Percentiles rank a stretch among this genome's conserved stretches.
These are phyloP conservation scores for Mormyrus hasselquistii DNA, from an alignment of 2,797 vertebrate species.

Conservation along the genomic window DNA sequence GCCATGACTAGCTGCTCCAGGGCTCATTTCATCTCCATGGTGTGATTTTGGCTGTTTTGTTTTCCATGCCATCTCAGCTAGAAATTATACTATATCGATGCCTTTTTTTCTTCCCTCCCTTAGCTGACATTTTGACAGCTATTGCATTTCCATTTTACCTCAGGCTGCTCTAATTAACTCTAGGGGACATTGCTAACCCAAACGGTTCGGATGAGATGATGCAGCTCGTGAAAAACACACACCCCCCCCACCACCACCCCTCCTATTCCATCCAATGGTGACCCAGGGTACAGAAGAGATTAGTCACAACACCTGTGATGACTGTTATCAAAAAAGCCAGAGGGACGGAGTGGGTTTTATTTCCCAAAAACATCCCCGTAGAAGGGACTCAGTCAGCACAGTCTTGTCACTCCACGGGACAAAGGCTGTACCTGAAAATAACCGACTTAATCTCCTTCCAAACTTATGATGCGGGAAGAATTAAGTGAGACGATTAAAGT, in stretches of 20 bases:
- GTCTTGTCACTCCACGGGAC: background rate
- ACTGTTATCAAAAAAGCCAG: slow-evolving; percentile 18
- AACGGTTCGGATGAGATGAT: slow-evolving; percentile 23
- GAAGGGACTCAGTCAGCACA: background rate
- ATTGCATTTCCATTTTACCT: slow-evolving; percentile 28
- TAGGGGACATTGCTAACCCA: slow-evolving; percentile 18
- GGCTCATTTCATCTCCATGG: background rate
- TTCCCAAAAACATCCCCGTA: background rate
- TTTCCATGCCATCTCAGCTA: background rate
- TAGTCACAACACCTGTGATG: slow-evolving; percentile 17
- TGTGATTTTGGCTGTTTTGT: background rate
- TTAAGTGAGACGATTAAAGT: background rate
- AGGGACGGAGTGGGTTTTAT: background rate
- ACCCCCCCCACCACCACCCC: slow-evolving; percentile 19
- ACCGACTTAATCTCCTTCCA: background rate
- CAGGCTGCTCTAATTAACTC: slow-evolving; percentile 27
- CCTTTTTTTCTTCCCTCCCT: slow-evolving; percentile 5
- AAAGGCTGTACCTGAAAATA: background rate
- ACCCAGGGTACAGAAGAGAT: slow-evolving; percentile 23
- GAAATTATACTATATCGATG: background rate
- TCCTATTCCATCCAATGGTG: background rate
- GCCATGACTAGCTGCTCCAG: background rate
- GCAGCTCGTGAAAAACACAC: slow-evolving; percentile 26
- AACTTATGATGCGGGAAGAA: background rate
- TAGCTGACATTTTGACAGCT: slow-evolving; percentile 21